Evolutionary conservation across 2,888 invertebrate genomes (phyloP), one percentile per base, ranked within the genome.

Genomic region (Incurvaria masculella): DNA sequence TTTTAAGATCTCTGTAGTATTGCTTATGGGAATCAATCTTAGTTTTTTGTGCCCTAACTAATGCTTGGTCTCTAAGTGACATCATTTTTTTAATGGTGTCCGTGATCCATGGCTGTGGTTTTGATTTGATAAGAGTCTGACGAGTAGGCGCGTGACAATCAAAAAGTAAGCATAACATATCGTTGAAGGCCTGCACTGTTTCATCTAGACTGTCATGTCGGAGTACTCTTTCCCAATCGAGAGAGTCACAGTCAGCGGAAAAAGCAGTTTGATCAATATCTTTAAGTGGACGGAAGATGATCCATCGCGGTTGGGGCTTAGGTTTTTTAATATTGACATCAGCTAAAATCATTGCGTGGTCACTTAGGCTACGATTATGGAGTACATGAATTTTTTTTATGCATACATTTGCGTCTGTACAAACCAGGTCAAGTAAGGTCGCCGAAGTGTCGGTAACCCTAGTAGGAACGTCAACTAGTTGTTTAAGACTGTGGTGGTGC

Each of bases 301-400:
- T 21, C 6, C 17, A 46, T 14, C 23, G 23, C 2, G 46, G 26
- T 10, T 10, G 14, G 19, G 19, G 16, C 20, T 16, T 46, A 14
- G 23, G 41, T 23, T 41, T 46, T 21, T 26, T 17, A 14, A 46
- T 41, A 17, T n/a, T 4, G n/a, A n/a, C n/a, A n/a, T n/a, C n/a
- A n/a, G n/a, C n/a, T n/a, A n/a, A n/a, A n/a, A n/a, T n/a, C n/a
- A 4, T 40, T 19, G 41, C 23, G 18, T 46, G 46, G 26, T 46
- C 46, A 18, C 46, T 46, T 14, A 46, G 27, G 18, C 17, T 3
- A 8, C 8, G 2, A 41, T 46, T 46, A 19, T 46, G 46, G 11
- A 40, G 26, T 3, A 46, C 46, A 4, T n/a, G 16, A 14, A 41
- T 41, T 8, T 6, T 18, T 17, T 41, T 21, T 23, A 14, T 26